These are phyloP conservation scores for Mormyrops boulengeri DNA, from an alignment of 2,797 vertebrate genomes.

Conservation along the genomic window DNA sequence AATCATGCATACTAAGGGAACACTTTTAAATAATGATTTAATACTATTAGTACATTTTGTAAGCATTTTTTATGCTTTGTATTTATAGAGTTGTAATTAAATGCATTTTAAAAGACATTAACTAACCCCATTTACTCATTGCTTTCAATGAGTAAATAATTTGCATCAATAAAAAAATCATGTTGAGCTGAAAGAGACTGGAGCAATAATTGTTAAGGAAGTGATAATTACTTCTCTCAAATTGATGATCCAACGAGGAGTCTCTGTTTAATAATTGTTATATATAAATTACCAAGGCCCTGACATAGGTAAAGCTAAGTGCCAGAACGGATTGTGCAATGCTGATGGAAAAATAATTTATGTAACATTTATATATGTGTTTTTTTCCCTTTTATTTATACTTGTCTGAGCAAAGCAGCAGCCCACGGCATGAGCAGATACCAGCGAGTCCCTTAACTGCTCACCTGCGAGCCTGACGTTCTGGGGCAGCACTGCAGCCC, in stretches of 20 bases:
- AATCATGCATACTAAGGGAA: neutral
- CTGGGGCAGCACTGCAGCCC: neutral
- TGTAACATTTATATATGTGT: constrained; percentile 32
- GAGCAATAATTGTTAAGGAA: neutral
- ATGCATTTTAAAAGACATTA: neutral
- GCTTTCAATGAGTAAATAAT: neutral
- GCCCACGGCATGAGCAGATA: neutral
- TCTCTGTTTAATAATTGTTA: constrained; percentile 26
- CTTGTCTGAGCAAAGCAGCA: constrained; percentile 9
- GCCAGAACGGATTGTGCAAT: constrained; percentile 39
- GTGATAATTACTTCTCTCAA: neutral
- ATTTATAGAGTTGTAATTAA: neutral
- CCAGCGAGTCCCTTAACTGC: neutral
- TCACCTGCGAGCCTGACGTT: neutral
- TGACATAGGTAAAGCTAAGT: constrained; percentile 42
- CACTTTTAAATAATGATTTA: neutral
- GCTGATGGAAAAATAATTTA: constrained; percentile 34
- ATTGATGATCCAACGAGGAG: constrained; percentile 8
- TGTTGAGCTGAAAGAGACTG: neutral
- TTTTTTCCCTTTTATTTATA: constrained; percentile 25
- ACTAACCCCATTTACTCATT: neutral
- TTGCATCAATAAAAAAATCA: neutral
- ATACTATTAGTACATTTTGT: neutral
- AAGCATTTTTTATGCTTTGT: neutral
- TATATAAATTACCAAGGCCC: constrained; percentile 33